These are phyloP conservation scores for Anoura caudifer DNA, from an alignment of 2,113 vertebrate genomes.

Conservation along the genomic window DNA sequence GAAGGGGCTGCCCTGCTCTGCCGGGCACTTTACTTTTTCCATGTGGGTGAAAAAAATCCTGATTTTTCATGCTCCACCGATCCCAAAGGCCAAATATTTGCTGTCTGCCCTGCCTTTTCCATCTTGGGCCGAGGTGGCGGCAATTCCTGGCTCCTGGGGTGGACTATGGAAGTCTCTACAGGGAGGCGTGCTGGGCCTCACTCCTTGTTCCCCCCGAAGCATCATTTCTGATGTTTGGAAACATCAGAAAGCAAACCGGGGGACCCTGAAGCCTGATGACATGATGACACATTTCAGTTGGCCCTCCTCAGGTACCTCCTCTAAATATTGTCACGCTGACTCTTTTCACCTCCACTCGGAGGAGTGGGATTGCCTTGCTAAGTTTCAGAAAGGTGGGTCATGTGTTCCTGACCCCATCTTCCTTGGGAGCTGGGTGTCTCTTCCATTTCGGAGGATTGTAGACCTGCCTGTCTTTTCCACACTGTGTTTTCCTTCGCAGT, in stretches of 20 bases:
- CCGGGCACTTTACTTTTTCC: conserved; percentile 42
- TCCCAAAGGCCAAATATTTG: conserved; percentile 42
- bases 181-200: neutral
- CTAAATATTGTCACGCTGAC: neutral
- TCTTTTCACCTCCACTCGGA: neutral
- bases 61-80: neutral
- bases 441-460: neutral
- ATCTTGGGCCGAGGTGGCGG: neutral
- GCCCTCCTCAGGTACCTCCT: neutral
- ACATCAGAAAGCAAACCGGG: neutral
- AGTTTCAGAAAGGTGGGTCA: neutral
- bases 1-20: neutral
- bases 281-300: fast-evolving
- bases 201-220: fast-evolving
- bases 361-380: neutral
- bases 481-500: neutral
- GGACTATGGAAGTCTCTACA: neutral
- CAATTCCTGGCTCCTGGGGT: neutral
- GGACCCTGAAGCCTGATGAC: neutral
- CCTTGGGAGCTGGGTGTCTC: neutral
- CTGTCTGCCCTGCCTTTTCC: neutral
- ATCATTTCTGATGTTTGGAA: too few relatives aligned
- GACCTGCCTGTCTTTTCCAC: neutral
- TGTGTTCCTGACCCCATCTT: neutral
- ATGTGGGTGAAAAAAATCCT: conserved; percentile 6